Evolutionary conservation across 2,113 vertebrate species (phyloP).

Genomic region (Scortum barcoo): DNA sequence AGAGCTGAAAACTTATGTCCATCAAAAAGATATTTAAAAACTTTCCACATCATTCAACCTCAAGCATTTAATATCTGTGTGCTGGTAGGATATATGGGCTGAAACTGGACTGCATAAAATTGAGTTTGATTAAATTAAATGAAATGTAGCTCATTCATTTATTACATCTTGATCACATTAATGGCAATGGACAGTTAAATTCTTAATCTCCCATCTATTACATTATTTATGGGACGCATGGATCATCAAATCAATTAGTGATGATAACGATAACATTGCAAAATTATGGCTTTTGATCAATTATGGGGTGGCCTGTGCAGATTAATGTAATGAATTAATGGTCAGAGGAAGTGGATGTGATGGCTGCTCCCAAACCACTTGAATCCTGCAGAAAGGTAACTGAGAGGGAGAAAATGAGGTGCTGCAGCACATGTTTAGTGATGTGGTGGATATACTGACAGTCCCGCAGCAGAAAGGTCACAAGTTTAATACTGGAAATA

Average conservation of each 20-base stretch:
- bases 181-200: constrained; percentile 83
- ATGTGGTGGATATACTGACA: neutral
- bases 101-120: constrained; percentile 70
- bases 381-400: constrained; percentile 23
- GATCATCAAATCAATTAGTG: constrained; percentile 84
- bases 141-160: constrained; percentile 80
- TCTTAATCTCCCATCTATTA: constrained; percentile 80
- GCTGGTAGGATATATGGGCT: constrained; percentile 65
- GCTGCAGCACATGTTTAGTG: neutral
- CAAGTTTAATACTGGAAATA: constrained; percentile 10
- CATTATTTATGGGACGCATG: constrained; percentile 80
- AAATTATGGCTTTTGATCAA: constrained; percentile 77
- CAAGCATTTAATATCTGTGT: constrained; percentile 29
- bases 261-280: constrained; percentile 81
- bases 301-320: constrained; percentile 44
- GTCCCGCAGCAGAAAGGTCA: neutral
- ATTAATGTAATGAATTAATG: constrained; percentile 61
- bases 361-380: neutral
- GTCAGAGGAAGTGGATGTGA: constrained; percentile 36
- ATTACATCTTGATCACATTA: constrained; percentile 83
- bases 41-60: constrained; percentile 59
- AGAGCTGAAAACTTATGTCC: constrained; percentile 16
- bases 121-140: constrained; percentile 82
- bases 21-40: constrained; percentile 65
- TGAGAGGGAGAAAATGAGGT: neutral